Conservation (phyloP, 2,888 invertebrate genomes). For the Drosophila differens region DNA sequence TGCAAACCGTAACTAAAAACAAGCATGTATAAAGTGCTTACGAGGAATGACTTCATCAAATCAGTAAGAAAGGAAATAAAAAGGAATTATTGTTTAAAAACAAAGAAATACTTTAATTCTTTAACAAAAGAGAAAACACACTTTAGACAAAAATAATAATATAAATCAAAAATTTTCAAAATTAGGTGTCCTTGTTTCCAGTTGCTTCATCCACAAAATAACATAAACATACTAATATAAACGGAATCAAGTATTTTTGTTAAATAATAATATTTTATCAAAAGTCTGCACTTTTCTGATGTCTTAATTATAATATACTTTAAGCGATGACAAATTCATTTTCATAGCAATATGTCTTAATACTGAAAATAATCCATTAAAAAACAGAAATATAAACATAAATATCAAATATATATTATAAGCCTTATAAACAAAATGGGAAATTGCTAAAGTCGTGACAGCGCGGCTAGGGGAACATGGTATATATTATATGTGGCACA, state of each 20-base stretch:
- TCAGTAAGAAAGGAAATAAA: accelerated
- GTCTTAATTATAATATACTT: not conserved
- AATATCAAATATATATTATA: not conserved
- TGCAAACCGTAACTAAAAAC: not conserved
- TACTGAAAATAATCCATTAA: not conserved
- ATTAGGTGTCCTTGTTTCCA: not conserved
- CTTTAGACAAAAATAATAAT: not conserved
- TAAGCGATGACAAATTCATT: not conserved
- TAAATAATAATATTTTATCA: not conserved
- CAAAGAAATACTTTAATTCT: not conserved
- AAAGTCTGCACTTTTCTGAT: not conserved
- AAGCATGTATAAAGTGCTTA: not conserved
- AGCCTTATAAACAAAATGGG: not conserved
- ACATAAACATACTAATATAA: not conserved
- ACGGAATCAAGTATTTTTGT: not conserved
- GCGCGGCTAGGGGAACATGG: not conserved
- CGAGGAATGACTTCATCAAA: not conserved
- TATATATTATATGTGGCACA: not conserved
- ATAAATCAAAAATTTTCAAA: not conserved
- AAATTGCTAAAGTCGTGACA: not conserved
- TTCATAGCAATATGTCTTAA: not conserved
- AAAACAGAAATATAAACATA: not conserved
- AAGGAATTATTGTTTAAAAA: not conserved
- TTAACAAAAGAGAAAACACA: not conserved
- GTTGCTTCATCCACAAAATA: not conserved